A percentile compares a stretch with the other conserved stretches of the same genome.
Conservation (phyloP, 2,888 invertebrate species). For the Amorpha juglandis region DNA sequence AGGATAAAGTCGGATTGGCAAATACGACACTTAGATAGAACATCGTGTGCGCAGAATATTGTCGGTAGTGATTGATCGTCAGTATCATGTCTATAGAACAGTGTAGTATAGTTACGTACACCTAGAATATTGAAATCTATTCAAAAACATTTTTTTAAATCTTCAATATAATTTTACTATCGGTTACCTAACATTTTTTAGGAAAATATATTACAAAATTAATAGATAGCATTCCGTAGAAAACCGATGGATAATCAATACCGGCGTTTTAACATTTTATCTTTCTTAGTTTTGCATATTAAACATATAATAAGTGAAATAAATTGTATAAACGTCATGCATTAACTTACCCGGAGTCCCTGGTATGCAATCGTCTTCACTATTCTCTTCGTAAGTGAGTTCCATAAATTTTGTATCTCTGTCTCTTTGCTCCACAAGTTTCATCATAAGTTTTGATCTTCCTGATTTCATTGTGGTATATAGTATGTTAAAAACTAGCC, state of each 20-base stretch:
- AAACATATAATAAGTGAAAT: not conserved
- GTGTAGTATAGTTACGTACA: too few relatives aligned
- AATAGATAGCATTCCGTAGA: too few relatives aligned
- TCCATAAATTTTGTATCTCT: not conserved
- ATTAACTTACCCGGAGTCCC: constrained; percentile 26
- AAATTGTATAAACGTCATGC: constrained; percentile 12
- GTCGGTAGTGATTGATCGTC: constrained; percentile 18
- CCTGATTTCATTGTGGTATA: constrained; percentile 3
- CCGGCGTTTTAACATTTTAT: too few relatives aligned
- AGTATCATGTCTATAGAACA: too few relatives aligned
- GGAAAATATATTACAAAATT: too few relatives aligned
- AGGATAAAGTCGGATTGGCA: constrained; percentile 23
- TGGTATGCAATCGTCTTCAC: constrained; percentile 17
- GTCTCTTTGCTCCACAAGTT: not conserved
- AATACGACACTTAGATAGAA: constrained; percentile 15
- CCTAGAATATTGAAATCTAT: too few relatives aligned
- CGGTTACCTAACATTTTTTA: too few relatives aligned
- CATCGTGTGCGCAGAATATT: constrained; percentile 14
- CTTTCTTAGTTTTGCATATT: too few relatives aligned
- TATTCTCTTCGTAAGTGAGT: constrained; percentile 18
- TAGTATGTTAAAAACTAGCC: not conserved
- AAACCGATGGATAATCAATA: too few relatives aligned
- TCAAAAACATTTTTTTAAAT: too few relatives aligned
- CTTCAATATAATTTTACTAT: too few relatives aligned
- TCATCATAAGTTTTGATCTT: too few relatives aligned